These are phyloP conservation scores for Cephonodes hylas DNA, from an alignment of 2,888 invertebrate genomes.

Conservation along the genomic window DNA sequence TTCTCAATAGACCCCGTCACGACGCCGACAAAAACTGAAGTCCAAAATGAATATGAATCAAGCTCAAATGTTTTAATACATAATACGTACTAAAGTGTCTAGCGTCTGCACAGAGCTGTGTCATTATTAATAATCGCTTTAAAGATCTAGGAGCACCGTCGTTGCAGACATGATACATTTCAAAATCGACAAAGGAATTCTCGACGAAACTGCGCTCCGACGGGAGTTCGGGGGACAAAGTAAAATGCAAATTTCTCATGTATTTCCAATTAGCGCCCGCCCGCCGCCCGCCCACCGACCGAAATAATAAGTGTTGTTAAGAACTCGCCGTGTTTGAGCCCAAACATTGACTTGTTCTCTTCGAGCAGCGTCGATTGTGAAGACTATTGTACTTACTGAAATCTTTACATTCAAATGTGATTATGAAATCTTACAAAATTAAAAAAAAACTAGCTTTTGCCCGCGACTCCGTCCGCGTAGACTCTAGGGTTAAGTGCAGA, in stretches of 20 bases:
- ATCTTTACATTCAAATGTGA: too few relatives aligned
- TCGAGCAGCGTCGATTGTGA: not conserved
- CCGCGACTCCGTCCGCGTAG: too few relatives aligned
- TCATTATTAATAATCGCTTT: constrained; percentile 14
- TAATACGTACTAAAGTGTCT: not conserved
- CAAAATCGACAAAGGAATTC: constrained; percentile 49
- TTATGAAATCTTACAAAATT: too few relatives aligned
- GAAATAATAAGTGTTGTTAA: not conserved
- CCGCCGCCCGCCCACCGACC: not conserved
- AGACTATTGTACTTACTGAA: not conserved
- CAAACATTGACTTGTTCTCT: not conserved
- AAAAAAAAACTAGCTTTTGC: too few relatives aligned
- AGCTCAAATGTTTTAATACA: not conserved
- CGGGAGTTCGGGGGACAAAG: constrained; percentile 64
- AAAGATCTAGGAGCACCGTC: constrained; percentile 4
- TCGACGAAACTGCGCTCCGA: constrained; percentile 45
- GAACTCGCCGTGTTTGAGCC: constrained; percentile 10
- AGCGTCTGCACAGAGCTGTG: not conserved
- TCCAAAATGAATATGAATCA: not conserved
- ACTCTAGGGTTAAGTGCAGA: too few relatives aligned
- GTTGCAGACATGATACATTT: constrained; percentile 23
- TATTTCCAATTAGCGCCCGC: constrained; percentile 69
- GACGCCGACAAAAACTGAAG: too few relatives aligned
- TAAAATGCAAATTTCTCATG: constrained; percentile 76
- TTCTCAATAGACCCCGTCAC: too few relatives aligned